These are phyloP conservation scores for Porites cylindrica DNA, from an alignment of 92 coral and sea anemone species.

Conservation along the genomic window DNA sequence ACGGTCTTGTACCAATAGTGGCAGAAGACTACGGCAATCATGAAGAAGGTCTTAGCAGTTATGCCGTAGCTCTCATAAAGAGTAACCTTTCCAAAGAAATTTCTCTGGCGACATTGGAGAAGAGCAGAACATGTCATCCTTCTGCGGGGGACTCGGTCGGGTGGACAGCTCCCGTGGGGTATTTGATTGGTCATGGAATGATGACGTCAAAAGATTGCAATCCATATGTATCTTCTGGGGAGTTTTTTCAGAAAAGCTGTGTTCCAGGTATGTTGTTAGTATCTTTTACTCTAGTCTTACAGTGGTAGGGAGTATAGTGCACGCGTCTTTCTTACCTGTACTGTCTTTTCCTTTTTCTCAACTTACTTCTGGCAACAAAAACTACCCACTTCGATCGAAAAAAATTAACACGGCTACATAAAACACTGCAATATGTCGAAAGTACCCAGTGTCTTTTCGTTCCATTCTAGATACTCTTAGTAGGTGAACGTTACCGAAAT, in stretches of 20 bases:
- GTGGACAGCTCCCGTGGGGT: slow-evolving; percentile 73
- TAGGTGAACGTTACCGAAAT: too few species aligned
- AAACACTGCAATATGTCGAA: too few species aligned
- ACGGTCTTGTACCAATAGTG: slow-evolving; percentile 70
- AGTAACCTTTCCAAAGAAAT: slow-evolving; percentile 37
- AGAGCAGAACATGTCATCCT: slow-evolving; percentile 62
- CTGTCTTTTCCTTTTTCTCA: neutral
- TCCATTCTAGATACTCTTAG: too few species aligned
- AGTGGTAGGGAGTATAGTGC: too few species aligned
- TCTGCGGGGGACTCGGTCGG: slow-evolving; percentile 77
- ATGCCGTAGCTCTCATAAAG: slow-evolving; percentile 65
- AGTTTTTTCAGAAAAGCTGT: slow-evolving; percentile 67
- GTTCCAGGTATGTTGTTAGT: slow-evolving; percentile 71
- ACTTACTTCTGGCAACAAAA: too few species aligned
- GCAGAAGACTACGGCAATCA: slow-evolving; percentile 64
- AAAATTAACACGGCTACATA: too few species aligned
- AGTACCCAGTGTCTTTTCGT: too few species aligned
- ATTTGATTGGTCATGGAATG: slow-evolving; percentile 36
- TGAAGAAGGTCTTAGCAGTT: slow-evolving; percentile 52
- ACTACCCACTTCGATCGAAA: too few species aligned
- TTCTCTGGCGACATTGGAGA: slow-evolving; percentile 41
- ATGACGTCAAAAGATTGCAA: slow-evolving; percentile 52
- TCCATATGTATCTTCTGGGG: slow-evolving; percentile 62
- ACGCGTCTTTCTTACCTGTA: neutral
- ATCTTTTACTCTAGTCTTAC: too few species aligned